Percentiles rank a stretch among this genome's conserved stretches.
Evolutionary conservation across 2,797 vertebrate species (phyloP).

Genomic region (Dendrocincla fuliginosa): DNA sequence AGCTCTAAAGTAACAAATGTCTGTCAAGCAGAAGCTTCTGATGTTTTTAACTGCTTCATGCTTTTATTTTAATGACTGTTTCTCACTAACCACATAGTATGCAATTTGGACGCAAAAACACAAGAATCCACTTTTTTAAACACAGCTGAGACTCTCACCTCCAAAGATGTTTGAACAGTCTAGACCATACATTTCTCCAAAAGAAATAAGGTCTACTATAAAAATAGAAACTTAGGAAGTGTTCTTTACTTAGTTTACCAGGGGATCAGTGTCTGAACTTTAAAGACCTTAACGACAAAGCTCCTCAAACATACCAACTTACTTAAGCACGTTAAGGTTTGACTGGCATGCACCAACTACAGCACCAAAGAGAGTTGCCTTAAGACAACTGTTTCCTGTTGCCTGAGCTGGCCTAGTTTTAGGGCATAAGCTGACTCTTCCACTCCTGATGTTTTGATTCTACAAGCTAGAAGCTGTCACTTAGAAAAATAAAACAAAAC

Average conservation of each 20-base stretch:
- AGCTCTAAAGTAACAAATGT: conserved; percentile 26
- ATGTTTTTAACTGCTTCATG: not conserved
- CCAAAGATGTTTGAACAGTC: not conserved
- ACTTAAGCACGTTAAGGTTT: not conserved
- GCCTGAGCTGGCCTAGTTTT: not conserved
- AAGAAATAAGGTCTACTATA: not conserved
- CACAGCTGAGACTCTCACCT: not conserved
- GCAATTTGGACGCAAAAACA: not conserved
- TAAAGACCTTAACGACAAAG: not conserved
- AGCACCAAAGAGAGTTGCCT: not conserved
- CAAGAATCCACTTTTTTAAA: not conserved
- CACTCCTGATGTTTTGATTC: not conserved
- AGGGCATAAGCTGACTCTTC: not conserved
- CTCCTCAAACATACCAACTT: not conserved
- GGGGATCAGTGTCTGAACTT: not conserved
- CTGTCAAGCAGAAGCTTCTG: not conserved
- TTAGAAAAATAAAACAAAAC: not conserved
- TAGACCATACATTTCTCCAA: not conserved
- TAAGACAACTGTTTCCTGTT: not conserved
- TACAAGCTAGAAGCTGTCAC: not conserved
- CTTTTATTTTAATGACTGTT: not conserved
- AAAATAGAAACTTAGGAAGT: not conserved
- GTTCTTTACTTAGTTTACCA: not conserved
- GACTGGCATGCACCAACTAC: not conserved
- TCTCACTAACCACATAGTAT: not conserved